Percentiles rank a stretch among this genome's conserved stretches.
Evolutionary conservation across 1,140 invertebrate species (phyloP).

Genomic region (Papilio helenus): DNA sequence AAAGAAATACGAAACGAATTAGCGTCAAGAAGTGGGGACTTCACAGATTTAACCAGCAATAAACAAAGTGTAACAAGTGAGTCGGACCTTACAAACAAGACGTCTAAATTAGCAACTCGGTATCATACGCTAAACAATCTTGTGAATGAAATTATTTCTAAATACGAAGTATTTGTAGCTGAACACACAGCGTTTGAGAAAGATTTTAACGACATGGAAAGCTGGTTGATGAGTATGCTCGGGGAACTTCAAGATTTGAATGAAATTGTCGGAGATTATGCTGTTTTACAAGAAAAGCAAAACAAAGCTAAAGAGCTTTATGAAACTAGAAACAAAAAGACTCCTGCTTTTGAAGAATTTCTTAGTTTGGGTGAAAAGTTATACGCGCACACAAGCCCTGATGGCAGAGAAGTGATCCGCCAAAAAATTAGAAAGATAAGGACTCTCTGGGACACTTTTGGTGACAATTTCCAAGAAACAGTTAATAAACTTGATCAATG

Average conservation of each 20-base stretch:
- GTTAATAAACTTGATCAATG: constrained; percentile 94
- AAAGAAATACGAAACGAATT: constrained; percentile 90
- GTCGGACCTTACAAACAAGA: constrained; percentile 88
- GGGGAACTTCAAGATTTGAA: constrained; percentile 90
- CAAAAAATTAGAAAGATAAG: constrained; percentile 93
- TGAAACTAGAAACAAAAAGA: constrained; percentile 91
- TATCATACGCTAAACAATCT: constrained; percentile 94
- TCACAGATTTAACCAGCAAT: constrained; percentile 88
- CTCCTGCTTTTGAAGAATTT: constrained; percentile 92
- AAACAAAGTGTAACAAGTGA: constrained; percentile 90
- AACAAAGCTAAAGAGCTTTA: constrained; percentile 91
- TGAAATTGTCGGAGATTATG: constrained; percentile 94
- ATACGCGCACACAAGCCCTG: constrained; percentile 95
- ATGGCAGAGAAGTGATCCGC: constrained; percentile 95
- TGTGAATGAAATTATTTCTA: constrained; percentile 89
- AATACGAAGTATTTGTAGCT: constrained; percentile 92
- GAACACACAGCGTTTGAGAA: constrained; percentile 94
- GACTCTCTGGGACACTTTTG: constrained; percentile 93
- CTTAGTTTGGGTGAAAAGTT: constrained; percentile 95
- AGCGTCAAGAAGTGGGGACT: constrained; percentile 86
- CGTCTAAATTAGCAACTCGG: constrained; percentile 91
- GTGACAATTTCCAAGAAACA: constrained; percentile 91
- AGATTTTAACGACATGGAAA: constrained; percentile 89
- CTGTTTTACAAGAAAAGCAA: constrained; percentile 92
- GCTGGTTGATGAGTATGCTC: constrained; percentile 89